These are phyloP conservation scores for Meliscaeva auricollis DNA, from an alignment of 2,888 invertebrate species.

Conservation along the genomic window DNA sequence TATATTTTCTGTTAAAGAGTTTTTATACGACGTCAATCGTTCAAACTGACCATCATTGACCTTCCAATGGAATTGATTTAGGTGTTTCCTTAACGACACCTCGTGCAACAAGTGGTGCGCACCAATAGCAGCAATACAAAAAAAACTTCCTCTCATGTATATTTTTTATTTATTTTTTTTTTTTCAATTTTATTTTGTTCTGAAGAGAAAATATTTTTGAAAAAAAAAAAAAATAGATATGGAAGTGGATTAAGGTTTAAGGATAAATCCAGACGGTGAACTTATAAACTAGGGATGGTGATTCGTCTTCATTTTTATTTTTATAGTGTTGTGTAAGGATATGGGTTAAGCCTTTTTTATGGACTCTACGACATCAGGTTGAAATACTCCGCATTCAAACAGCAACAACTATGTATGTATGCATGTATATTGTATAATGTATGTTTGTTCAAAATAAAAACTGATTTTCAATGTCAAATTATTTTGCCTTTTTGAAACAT, in stretches of 20 bases:
- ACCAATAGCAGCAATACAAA: slow-evolving; percentile 59
- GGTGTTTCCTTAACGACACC: slow-evolving; percentile 19
- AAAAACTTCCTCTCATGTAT: slow-evolving; percentile 15
- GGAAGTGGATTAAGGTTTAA: background rate
- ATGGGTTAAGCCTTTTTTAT: slow-evolving; percentile 4
- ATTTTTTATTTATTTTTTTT: too few species aligned
- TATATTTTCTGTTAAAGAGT: slow-evolving; percentile 1
- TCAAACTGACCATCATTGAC: slow-evolving; percentile 63
- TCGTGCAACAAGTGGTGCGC: slow-evolving; percentile 70
- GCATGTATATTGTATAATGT: too few species aligned
- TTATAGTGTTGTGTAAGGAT: background rate
- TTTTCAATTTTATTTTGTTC: background rate
- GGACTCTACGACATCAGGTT: background rate
- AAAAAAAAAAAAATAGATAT: too few species aligned
- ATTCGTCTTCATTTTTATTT: slow-evolving; percentile 12
- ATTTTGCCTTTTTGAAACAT: slow-evolving; percentile 1
- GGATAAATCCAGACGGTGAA: slow-evolving; percentile 25
- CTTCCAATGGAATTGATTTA: slow-evolving; percentile 48
- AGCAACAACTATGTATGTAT: background rate
- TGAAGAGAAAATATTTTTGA: background rate
- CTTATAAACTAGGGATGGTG: slow-evolving; percentile 14
- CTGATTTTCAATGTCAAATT: background rate
- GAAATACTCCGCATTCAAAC: background rate
- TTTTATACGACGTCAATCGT: slow-evolving; percentile 47
- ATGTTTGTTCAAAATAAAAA: background rate